Evolutionary conservation across 2,888 invertebrate genomes (phyloP).

Genomic region (Spicauda simplicius): DNA sequence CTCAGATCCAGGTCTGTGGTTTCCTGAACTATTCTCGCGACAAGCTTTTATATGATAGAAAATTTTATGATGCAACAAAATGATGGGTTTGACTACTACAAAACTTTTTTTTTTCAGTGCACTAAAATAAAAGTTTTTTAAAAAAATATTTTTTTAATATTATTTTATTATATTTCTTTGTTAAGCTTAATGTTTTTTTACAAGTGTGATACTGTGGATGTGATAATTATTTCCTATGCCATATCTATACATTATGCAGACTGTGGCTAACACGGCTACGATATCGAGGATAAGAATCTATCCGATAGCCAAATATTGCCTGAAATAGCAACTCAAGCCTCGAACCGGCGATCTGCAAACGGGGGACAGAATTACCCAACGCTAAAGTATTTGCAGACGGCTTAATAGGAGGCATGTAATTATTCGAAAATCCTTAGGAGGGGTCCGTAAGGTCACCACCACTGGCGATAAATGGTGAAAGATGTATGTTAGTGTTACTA

Average conservation of each 20-base stretch:
- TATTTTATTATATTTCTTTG: too few relatives aligned
- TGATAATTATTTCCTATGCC: background rate
- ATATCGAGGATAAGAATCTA: conserved; percentile 9
- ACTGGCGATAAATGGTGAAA: conserved; percentile 39
- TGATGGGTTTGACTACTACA: too few relatives aligned
- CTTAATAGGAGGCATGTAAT: conserved; percentile 69
- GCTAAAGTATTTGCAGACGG: conserved; percentile 65
- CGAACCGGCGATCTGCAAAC: conserved; percentile 24
- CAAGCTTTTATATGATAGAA: too few relatives aligned
- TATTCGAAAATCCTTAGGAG: conserved; percentile 63
- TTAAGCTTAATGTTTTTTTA: too few relatives aligned
- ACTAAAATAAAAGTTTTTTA: too few relatives aligned
- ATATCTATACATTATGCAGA: background rate
- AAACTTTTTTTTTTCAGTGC: too few relatives aligned
- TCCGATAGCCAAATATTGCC: conserved; percentile 24
- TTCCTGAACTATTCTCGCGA: too few relatives aligned
- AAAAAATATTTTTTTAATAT: too few relatives aligned
- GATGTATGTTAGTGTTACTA: too few relatives aligned
- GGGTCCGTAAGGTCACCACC: conserved; percentile 7
- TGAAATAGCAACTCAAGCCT: conserved; percentile 23
- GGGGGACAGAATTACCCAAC: conserved; percentile 49
- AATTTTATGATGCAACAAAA: too few relatives aligned
- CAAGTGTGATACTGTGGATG: too few relatives aligned
- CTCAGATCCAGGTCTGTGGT: too few relatives aligned
- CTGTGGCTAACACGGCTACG: background rate